These are phyloP conservation scores for Malacosoma neustria DNA, from an alignment of 2,888 invertebrate species.

Conservation along the genomic window DNA sequence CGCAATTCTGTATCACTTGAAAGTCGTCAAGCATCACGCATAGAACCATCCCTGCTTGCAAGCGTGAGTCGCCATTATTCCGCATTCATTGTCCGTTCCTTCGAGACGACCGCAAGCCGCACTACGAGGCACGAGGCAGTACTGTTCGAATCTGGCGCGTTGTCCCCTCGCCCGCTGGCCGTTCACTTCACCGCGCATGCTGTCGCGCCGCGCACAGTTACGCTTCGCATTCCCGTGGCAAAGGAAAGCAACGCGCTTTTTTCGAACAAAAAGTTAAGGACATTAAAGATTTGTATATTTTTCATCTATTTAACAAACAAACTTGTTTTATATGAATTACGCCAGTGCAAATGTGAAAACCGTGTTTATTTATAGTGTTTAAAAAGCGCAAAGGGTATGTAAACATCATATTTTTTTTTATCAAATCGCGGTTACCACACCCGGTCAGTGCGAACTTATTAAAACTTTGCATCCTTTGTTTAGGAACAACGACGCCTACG, in stretches of 20 bases:
- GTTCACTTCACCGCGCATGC: not conserved
- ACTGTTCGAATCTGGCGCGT: slow-evolving; percentile 68
- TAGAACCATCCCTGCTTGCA: slow-evolving; percentile 6
- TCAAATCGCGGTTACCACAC: slow-evolving; percentile 44
- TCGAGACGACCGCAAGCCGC: slow-evolving; percentile 12
- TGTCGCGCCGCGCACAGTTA: slow-evolving; percentile 2
- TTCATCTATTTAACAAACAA: slow-evolving; percentile 33
- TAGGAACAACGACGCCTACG: slow-evolving; percentile 56
- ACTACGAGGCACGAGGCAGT: slow-evolving; percentile 10
- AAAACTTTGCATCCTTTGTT: slow-evolving; percentile 64
- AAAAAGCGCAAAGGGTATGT: slow-evolving; percentile 23
- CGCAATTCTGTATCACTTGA: slow-evolving; percentile 21
- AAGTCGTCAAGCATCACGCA: slow-evolving; percentile 17
- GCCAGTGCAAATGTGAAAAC: not conserved
- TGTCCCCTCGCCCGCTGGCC: slow-evolving; percentile 15
- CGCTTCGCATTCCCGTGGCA: slow-evolving; percentile 4
- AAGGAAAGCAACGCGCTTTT: slow-evolving; percentile 29
- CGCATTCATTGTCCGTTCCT: slow-evolving; percentile 17
- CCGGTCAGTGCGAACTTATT: slow-evolving; percentile 50
- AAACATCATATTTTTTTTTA: slow-evolving; percentile 32
- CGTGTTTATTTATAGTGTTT: not conserved
- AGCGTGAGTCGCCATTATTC: slow-evolving; percentile 15
- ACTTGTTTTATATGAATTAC: slow-evolving; percentile 17
- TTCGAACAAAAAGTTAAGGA: slow-evolving; percentile 25
- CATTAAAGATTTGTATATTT: slow-evolving; percentile 35